Percentiles rank a stretch among this genome's conserved stretches.
Evolutionary conservation across 1,140 invertebrate species (phyloP).

Genomic region (Ctenoplectra terminalis): DNA sequence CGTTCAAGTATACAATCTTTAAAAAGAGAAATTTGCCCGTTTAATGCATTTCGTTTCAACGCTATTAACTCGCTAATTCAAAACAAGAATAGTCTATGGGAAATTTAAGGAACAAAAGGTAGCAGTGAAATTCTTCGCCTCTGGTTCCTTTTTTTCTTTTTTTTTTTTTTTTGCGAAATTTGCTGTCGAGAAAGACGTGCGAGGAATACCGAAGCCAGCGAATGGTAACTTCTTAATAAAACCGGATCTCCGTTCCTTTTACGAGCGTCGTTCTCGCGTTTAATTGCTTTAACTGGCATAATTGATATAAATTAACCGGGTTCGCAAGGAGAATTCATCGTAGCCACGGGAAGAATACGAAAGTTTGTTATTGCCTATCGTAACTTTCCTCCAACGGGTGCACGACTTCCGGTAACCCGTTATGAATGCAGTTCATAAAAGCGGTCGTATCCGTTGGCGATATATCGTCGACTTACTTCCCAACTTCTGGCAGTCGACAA

Average conservation of each 20-base stretch:
- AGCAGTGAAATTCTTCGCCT: not conserved
- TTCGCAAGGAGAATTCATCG: slow-evolving; percentile 48
- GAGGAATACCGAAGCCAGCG: not conserved
- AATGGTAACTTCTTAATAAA: slow-evolving; percentile 55
- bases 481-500: not conserved
- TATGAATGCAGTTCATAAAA: slow-evolving; percentile 34
- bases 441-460: not conserved
- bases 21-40: not conserved
- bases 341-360: slow-evolving; percentile 55
- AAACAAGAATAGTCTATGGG: not conserved
- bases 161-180: not conserved
- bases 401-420: not conserved
- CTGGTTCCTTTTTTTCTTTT: no score
- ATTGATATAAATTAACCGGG: slow-evolving; percentile 66
- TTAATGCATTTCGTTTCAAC: not conserved
- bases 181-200: not conserved
- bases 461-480: not conserved
- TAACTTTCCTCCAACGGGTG: slow-evolving; percentile 38
- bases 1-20: not conserved
- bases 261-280: not conserved
- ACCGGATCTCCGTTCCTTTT: not conserved
- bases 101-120: no score
- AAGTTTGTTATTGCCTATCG: slow-evolving; percentile 64
- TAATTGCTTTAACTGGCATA: slow-evolving; percentile 61
- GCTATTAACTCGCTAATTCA: not conserved